Percentiles rank a stretch among this genome's conserved stretches.
phyloP scores from a whole-genome alignment of 2,113 vertebrate genomes.

The Dolichotis patagonum region DNA sequence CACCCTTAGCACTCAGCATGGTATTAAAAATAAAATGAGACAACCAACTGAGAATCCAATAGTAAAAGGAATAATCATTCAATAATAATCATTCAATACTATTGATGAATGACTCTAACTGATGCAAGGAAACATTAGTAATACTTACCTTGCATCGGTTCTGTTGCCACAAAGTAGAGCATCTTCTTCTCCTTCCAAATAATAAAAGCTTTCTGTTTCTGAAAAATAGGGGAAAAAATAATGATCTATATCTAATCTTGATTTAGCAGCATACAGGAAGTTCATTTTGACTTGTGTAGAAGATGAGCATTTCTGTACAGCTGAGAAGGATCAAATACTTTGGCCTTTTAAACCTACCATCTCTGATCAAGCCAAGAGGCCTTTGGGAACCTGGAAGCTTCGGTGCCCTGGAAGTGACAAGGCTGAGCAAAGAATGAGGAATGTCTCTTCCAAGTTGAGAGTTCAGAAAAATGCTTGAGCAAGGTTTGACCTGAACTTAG shows the following conservation, averaged over 20 bases:
- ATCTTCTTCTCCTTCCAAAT: constrained; percentile 82
- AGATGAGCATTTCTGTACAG: not conserved
- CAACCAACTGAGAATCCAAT: not conserved
- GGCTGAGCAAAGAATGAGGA: not conserved
- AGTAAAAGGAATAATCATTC: not conserved
- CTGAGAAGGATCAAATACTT: not conserved
- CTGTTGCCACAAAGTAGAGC: constrained; percentile 90
- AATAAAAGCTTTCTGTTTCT: constrained; percentile 79
- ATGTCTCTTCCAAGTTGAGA: not conserved
- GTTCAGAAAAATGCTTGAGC: not conserved
- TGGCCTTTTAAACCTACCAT: not conserved
- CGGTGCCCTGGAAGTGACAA: not conserved
- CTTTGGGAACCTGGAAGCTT: not conserved
- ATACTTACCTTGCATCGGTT: constrained; percentile 89
- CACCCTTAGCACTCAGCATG: not conserved
- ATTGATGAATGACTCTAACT: not conserved
- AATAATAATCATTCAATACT: not conserved
- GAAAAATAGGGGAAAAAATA: constrained; percentile 35
- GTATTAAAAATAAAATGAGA: not conserved
- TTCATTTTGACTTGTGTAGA: not conserved
- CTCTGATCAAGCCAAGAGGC: not conserved
- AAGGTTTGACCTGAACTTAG: not conserved
- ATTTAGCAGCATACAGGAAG: not conserved
- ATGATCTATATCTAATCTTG: not conserved
- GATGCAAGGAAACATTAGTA: not conserved